Base-by-base conservation (phyloP, 2,797 vertebrate genomes). In the Peromyscus eremicus region DNA sequence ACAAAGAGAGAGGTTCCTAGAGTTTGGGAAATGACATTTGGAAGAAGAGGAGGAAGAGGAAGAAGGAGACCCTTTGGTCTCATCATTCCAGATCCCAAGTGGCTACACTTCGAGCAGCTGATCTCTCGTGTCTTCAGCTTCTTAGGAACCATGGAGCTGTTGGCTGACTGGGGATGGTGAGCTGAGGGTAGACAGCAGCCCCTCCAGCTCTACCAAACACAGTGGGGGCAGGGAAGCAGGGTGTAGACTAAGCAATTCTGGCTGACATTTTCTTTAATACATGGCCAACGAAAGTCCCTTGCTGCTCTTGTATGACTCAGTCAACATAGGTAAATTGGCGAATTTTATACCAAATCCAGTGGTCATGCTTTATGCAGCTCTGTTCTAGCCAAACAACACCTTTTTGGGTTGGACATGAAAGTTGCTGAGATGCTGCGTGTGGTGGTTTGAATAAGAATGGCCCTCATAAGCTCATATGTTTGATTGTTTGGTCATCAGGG, bases 401-500 rank as follows among this genome's bases (percentile, higher is more conserved):
- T 96, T 90, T 91, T 91, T 90, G 86, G 76, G 91, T 43, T 76
- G 79, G 60, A 52, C 79, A 76, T 10, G 57, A 90, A 96, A 66
- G 25, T 71, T 37, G 46, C 81, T 66, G 66, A 92, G 94, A 82
- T 66, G 19, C n/a, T 34, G 13, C 1, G 1, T 81, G 34, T 57
- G 52, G 34, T 81, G 34, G 34, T 37, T 80, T 81, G 52, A 37
- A 25, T 60, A 57, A 37, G 32, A 52, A 52, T 14, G 49, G 19
- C 5, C 34, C 79, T 49, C 2, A 19, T 57, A 14, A 52, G 1
- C 21, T 57, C 79, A 60, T 57, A 25, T 16, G 13, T 37, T 37
- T 57, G n/a, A 57, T 10, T 57, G 34, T 34, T 37, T 55, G 32
- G 9, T 21, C 52, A 27, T 81, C 52, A 37, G 34, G 49, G 77